phyloP scores from a whole-genome alignment of 2,888 invertebrate genomes.

The Cantharis rustica region DNA sequence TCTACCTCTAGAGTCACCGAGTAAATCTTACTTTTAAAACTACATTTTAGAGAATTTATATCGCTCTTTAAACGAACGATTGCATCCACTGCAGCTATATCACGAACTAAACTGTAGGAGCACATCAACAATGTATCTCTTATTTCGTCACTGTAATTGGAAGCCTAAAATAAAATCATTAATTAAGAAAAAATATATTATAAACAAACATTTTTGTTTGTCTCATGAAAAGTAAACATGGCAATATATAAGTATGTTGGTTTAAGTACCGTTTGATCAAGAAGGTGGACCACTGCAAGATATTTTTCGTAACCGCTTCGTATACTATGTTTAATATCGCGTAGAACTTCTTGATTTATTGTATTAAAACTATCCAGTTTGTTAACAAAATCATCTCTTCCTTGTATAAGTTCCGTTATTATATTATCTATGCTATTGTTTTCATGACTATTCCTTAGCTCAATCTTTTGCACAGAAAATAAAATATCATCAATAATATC shows the following conservation, averaged over 20 bases:
- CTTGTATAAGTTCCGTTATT: background rate
- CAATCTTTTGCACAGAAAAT: background rate
- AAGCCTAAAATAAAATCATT: background rate
- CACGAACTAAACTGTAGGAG: background rate
- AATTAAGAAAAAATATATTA: no score
- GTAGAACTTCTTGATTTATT: background rate
- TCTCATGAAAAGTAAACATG: no score
- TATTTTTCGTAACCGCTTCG: background rate
- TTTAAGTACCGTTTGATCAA: background rate
- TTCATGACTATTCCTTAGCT: background rate
- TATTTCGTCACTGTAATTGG: background rate
- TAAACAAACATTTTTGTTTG: no score
- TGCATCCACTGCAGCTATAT: background rate
- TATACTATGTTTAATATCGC: background rate
- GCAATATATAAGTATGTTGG: no score
- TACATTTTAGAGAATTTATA: background rate
- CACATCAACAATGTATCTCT: background rate
- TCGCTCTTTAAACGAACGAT: background rate
- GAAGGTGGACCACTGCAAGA: background rate
- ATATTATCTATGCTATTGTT: background rate
- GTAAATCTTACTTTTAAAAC: background rate
- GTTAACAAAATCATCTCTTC: background rate
- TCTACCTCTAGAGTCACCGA: background rate
- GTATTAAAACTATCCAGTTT: background rate
- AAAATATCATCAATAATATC: background rate